Evolutionary conservation across 2,113 vertebrate genomes (phyloP).

Genomic region (Sceloporus tristichus): DNA sequence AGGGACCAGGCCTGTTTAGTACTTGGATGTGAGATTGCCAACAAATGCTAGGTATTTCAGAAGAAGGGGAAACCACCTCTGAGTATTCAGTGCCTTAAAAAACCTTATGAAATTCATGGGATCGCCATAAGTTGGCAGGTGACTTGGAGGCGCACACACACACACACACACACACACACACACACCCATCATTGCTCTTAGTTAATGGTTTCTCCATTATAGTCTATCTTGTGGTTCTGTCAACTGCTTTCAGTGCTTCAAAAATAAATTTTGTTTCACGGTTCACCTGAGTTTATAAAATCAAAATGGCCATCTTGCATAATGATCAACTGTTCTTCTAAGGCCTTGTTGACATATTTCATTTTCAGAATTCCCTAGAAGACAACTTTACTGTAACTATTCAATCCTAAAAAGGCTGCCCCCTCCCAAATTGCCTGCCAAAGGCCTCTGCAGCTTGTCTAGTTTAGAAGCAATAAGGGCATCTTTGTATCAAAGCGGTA

Average conservation of each 20-base stretch:
- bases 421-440: neutral
- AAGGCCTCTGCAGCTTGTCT: neutral
- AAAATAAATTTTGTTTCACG: neutral
- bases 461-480: slow-evolving; percentile 26
- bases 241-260: neutral
- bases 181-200: neutral
- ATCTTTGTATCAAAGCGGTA: neutral
- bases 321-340: neutral
- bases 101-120: no score
- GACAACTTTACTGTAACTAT: neutral
- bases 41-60: no score
- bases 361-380: neutral
- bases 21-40: no score
- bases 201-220: neutral
- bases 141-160: no score
- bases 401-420: neutral
- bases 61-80: no score
- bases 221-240: neutral
- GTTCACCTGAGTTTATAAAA: neutral
- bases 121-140: no score
- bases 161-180: no score
- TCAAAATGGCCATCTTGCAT: neutral
- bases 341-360: neutral
- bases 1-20: no score
- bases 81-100: no score